These are phyloP conservation scores for Collichthys lucidus DNA, from an alignment of 2,113 vertebrate species.

Conservation along the genomic window DNA sequence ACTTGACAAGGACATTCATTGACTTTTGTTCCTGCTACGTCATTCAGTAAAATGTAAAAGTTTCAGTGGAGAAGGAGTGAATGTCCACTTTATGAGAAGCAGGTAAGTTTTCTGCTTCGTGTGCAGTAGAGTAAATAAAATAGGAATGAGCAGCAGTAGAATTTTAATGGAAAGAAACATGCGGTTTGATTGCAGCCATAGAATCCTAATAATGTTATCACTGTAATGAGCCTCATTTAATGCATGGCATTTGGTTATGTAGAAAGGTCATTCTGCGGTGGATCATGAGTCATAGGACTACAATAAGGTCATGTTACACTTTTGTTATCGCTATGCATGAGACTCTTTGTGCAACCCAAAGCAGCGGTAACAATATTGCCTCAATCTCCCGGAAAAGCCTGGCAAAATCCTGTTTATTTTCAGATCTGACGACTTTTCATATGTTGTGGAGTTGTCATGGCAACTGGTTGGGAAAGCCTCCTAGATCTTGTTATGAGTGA, in stretches of 20 bases:
- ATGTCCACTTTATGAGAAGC: background rate
- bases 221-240: background rate
- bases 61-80: background rate
- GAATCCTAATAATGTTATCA: background rate
- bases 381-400: constrained; percentile 2
- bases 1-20: background rate
- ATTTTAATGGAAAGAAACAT: background rate
- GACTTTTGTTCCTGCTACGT: background rate
- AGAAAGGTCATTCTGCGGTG: constrained; percentile 1
- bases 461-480: constrained; percentile 41
- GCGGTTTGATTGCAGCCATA: background rate
- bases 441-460: constrained; percentile 45
- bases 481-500: constrained; percentile 32
- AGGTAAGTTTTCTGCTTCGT: background rate
- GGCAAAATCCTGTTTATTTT: constrained; percentile 50
- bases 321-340: background rate
- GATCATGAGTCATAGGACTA: background rate
- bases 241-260: background rate
- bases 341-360: background rate
- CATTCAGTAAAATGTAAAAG: background rate
- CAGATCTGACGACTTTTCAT: constrained; percentile 22
- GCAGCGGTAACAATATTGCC: constrained; percentile 3
- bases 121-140: background rate
- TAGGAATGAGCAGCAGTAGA: background rate
- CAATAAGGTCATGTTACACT: background rate